Base-by-base conservation (phyloP, 1,140 invertebrate genomes). In the Helicoverpa zea region DNA sequence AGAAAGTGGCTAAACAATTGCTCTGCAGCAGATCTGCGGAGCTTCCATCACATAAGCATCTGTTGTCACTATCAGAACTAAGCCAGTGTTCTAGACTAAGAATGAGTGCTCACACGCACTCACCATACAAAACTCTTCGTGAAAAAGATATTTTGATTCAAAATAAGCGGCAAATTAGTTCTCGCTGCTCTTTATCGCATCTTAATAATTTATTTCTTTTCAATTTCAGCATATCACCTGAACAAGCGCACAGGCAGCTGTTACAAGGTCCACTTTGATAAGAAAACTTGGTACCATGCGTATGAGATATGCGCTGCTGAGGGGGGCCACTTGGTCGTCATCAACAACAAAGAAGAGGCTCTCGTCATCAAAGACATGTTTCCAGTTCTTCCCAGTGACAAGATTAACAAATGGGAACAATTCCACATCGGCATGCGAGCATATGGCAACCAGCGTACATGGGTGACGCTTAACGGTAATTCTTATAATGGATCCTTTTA, bases 211-310 rank as follows among this genome's bases (percentile, higher is more conserved):
- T 18, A 18, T n/a, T 58, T 5, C 18, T 16, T 58, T 58, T 16
- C 4, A 9, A 58, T 86, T 84, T 10, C 64, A 91, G 91, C 70
- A 56, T 92, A 92, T 52, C 30, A 3, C 0, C 64, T 84, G 0
- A 82, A 88, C 0, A 7, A 18, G 9, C 64, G 83, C 3, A 91
- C 89, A 0, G 85, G 86, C 18, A 87, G 83, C 66, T 92, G 90
- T 75, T 94, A 93, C 81, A 94, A 92, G 77, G 90, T 92, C 74
- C 92, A 94, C 66, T 77, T 49, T 0, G 72, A 86, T 1, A 83
- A 85, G 11, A 80, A 82, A 0, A 89, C 84, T 0, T 93, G 88
- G 90, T 81, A 82, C 1, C 81, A 86, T 2, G 92, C 93, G 0
- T 87, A 81, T 61, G 84, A 84, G 81, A 81, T 86, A 0, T 94